Percentiles rank a stretch among this genome's conserved stretches.
Evolutionary conservation across 1,140 invertebrate genomes (phyloP).

Genomic region (Drosophila bocqueti): DNA sequence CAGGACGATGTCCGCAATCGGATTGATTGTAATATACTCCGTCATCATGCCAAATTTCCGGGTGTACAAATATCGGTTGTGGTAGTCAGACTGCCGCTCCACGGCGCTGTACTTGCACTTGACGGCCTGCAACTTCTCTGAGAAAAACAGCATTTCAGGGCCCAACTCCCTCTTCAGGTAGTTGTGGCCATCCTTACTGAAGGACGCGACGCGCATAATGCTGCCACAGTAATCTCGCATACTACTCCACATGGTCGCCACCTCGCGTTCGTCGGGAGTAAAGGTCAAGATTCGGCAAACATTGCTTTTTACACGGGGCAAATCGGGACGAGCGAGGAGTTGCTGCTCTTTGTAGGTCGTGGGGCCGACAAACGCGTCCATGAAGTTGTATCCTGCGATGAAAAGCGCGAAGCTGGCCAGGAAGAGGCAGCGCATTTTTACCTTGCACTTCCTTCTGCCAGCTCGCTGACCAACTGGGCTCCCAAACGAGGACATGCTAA

Average conservation of each 20-base stretch:
- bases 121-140: not conserved
- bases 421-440: constrained; percentile 17
- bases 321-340: not conserved
- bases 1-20: constrained; percentile 25
- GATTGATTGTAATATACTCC: constrained; percentile 9
- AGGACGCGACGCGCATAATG: constrained; percentile 1
- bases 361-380: constrained; percentile 15
- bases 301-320: not conserved
- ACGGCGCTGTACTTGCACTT: constrained; percentile 24
- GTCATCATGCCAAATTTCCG: not conserved
- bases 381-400: constrained; percentile 12
- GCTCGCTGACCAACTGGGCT: not conserved
- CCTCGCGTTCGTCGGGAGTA: not conserved
- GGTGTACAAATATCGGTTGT: constrained; percentile 21
- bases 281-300: constrained; percentile 31
- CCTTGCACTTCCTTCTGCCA: not conserved
- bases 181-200: constrained; percentile 2
- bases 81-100: constrained; percentile 17
- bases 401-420: not conserved
- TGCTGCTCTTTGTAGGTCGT: constrained; percentile 1
- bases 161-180: constrained; percentile 9
- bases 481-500: not conserved
- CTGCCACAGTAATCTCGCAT: not conserved
- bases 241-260: not conserved
- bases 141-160: not conserved